Conservation (phyloP, 2,888 invertebrate genomes). For the Stenolophus ochropezus region DNA sequence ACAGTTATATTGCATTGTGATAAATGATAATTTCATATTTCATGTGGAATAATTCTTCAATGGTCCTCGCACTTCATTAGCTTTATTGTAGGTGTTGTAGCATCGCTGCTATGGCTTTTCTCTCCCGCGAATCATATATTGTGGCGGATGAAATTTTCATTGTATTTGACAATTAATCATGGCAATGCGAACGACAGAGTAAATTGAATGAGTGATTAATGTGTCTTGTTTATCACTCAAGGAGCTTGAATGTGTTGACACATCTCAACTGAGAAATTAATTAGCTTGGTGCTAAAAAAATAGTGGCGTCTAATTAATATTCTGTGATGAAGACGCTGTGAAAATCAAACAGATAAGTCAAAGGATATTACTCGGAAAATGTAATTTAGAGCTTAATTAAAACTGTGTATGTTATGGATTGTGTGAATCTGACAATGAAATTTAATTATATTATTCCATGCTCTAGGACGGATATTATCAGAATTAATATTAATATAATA, state of each 20-base stretch:
- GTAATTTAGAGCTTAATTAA: not conserved
- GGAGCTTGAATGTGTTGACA: constrained; percentile 6
- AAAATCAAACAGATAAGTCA: not conserved
- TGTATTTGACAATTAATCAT: constrained; percentile 11
- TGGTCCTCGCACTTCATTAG: not conserved
- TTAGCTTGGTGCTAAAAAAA: not conserved
- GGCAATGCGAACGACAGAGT: not conserved
- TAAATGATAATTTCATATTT: not conserved
- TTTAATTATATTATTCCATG: not conserved
- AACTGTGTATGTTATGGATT: not conserved
- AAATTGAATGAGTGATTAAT: constrained; percentile 17
- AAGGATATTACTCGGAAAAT: not conserved
- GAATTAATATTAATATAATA: no score
- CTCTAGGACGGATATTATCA: no score
- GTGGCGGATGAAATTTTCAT: not conserved
- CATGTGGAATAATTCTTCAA: not conserved
- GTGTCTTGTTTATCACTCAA: constrained; percentile 4
- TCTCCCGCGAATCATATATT: not conserved
- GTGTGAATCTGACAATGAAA: not conserved
- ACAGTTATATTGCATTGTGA: no score
- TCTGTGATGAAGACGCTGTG: not conserved
- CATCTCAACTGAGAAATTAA: constrained; percentile 1
- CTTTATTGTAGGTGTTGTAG: not conserved
- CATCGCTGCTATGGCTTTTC: not conserved
- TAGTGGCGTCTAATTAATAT: not conserved